phyloP scores from a whole-genome alignment of 2,888 invertebrate species.

The Nephrocerus scutellatus region DNA sequence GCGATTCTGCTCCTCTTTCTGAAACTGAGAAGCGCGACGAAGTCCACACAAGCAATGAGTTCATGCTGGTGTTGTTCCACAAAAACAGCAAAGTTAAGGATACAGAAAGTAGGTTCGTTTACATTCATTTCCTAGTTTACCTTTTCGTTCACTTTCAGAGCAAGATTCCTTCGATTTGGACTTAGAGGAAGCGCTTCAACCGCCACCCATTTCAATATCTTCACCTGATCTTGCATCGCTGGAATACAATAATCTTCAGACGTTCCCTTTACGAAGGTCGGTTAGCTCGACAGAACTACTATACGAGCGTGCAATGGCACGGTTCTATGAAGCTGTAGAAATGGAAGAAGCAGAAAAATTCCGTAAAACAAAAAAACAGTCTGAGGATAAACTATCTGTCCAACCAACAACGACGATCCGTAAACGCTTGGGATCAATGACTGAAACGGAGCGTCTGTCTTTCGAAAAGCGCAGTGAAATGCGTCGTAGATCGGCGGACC shows the following conservation, averaged over 20 bases:
- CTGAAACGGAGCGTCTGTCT: slow-evolving; percentile 47
- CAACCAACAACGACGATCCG: slow-evolving; percentile 30
- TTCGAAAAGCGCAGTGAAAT: slow-evolving; percentile 49
- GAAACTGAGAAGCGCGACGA: slow-evolving; percentile 43
- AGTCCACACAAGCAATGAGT: slow-evolving; percentile 66
- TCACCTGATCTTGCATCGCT: slow-evolving; percentile 69
- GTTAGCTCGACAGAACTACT: slow-evolving; percentile 77
- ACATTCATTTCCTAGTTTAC: slow-evolving; percentile 3
- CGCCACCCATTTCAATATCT: slow-evolving; percentile 75
- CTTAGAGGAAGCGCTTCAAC: slow-evolving; percentile 60
- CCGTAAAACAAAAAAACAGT: slow-evolving; percentile 34
- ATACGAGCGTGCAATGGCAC: slow-evolving; percentile 73
- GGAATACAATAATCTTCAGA: slow-evolving; percentile 51
- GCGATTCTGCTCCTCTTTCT: slow-evolving; percentile 21
- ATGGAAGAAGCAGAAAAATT: slow-evolving; percentile 61
- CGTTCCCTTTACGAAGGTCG: slow-evolving; percentile 57
- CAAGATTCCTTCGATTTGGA: slow-evolving; percentile 58
- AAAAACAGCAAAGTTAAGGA: slow-evolving; percentile 52
- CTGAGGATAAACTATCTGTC: slow-evolving; percentile 30
- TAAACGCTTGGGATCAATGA: slow-evolving; percentile 52
- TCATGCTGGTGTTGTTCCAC: slow-evolving; percentile 67
- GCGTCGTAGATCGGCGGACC: slow-evolving; percentile 50
- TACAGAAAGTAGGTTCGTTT: slow-evolving; percentile 50
- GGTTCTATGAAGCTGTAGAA: slow-evolving; percentile 71
- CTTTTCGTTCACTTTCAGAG: slow-evolving; percentile 32